Conservation (phyloP, 2,797 vertebrate species). For the Tinamus major region DNA sequence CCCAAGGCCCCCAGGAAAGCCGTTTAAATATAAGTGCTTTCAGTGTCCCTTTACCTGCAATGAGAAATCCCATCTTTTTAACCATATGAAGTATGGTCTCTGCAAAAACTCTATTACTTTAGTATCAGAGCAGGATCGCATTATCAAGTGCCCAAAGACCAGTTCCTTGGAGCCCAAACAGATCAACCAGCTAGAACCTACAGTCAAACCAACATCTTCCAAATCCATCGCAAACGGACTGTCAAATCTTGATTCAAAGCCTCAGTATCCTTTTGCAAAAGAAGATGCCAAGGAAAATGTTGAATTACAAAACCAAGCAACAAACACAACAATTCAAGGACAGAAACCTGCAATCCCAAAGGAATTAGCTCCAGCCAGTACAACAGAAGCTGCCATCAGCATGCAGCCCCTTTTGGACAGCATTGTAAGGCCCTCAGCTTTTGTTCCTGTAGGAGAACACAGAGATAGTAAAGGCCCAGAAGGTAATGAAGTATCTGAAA, state of each 20-base stretch:
- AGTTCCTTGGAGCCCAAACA: conserved; percentile 71
- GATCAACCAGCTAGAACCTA: conserved; percentile 66
- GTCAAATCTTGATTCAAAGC: conserved; percentile 65
- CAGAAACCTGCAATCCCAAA: conserved; percentile 62
- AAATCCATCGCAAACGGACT: conserved; percentile 67
- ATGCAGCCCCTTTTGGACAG: conserved; percentile 73
- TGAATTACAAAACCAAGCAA: conserved; percentile 65
- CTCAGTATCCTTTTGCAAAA: conserved; percentile 69
- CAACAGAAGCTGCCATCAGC: conserved; percentile 40
- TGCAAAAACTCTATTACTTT: conserved; percentile 98
- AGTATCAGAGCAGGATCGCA: conserved; percentile 89
- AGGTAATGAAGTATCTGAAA: conserved; percentile 62
- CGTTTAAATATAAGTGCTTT: conserved; percentile 99
- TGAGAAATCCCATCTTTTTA: conserved; percentile 98
- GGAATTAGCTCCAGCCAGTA: conserved; percentile 47
- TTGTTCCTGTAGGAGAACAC: conserved; percentile 88
- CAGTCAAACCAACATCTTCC: conserved; percentile 64
- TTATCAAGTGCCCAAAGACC: conserved; percentile 83
- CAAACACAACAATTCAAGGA: conserved; percentile 62
- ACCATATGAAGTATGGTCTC: conserved; percentile 98
- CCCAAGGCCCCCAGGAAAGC: conserved; percentile 95
- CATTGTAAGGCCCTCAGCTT: conserved; percentile 85
- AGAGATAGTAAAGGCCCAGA: conserved; percentile 78
- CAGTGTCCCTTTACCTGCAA: conserved; percentile 99
- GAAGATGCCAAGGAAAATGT: conserved; percentile 81